Conservation (phyloP, 2,797 vertebrate genomes). For the Enteromius unitaeniatus region DNA sequence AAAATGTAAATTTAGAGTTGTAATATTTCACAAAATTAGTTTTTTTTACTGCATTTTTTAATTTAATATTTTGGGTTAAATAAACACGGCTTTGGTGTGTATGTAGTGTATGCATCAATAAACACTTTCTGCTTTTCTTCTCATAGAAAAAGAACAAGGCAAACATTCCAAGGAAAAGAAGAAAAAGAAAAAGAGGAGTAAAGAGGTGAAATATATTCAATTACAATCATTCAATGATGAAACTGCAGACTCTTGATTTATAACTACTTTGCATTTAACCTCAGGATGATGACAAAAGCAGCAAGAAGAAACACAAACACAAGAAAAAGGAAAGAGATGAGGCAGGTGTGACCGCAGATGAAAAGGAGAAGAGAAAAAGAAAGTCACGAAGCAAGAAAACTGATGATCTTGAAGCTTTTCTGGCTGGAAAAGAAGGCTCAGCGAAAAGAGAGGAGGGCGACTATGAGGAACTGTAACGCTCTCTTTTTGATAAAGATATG, state of each 20-base stretch:
- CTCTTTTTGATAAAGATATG: conserved; percentile 1
- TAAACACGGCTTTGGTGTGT: neutral
- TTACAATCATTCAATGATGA: neutral
- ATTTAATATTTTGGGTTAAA: neutral
- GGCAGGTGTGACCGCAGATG: conserved; percentile 72
- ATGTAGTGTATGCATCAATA: neutral
- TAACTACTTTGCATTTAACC: neutral
- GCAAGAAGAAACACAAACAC: conserved; percentile 86
- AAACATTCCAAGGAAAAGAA: conserved; percentile 87
- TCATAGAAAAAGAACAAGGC: conserved; percentile 81
- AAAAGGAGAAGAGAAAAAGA: conserved; percentile 81
- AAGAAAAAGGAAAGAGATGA: conserved; percentile 88
- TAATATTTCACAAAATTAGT: neutral
- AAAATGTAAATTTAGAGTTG: neutral
- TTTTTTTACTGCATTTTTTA: neutral
- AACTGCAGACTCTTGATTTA: neutral
- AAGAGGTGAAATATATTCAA: conserved; percentile 81
- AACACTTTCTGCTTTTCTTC: neutral
- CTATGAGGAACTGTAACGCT: conserved; percentile 91
- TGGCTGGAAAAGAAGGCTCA: conserved; percentile 79
- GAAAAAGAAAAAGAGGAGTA: conserved; percentile 93
- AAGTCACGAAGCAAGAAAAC: conserved; percentile 80
- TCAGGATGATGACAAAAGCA: conserved; percentile 89
- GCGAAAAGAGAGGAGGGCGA: conserved; percentile 85
- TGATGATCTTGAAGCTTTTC: conserved; percentile 93